Conservation (phyloP, 1,140 invertebrate genomes). For the Hestina assimilis region DNA sequence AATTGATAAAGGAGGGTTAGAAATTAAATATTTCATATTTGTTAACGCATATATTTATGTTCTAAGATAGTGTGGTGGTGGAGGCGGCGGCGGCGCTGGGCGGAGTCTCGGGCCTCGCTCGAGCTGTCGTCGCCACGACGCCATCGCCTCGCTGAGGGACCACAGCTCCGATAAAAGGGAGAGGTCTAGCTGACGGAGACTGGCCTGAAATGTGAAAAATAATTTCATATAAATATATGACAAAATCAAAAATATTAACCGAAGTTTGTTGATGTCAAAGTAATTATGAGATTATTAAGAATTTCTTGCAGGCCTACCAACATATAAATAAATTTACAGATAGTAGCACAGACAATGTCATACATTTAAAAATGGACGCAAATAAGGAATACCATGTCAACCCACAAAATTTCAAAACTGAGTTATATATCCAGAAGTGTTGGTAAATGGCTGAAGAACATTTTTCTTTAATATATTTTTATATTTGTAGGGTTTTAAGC, state of each 20-base stretch:
- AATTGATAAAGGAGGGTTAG: not conserved
- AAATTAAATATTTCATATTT: slow-evolving; percentile 14
- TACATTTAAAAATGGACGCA: too few species aligned
- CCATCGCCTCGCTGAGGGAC: slow-evolving; percentile 92
- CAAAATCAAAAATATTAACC: not conserved
- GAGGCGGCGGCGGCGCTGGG: slow-evolving; percentile 70
- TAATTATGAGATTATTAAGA: too few species aligned
- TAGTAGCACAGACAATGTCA: too few species aligned
- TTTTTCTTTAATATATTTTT: too few species aligned
- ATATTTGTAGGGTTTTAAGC: too few species aligned
- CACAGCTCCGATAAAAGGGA: slow-evolving; percentile 91
- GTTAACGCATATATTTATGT: slow-evolving; percentile 39
- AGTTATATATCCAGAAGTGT: too few species aligned
- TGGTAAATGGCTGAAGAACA: too few species aligned
- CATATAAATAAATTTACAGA: too few species aligned
- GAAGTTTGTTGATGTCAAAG: too few species aligned
- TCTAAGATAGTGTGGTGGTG: slow-evolving; percentile 64
- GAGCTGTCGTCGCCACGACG: slow-evolving; percentile 85
- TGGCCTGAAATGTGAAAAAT: slow-evolving; percentile 82
- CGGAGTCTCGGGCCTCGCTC: slow-evolving; percentile 61
- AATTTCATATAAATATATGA: not conserved
- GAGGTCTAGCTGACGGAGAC: slow-evolving; percentile 89
- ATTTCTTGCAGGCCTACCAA: too few species aligned
- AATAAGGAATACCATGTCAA: too few species aligned
- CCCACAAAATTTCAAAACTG: too few species aligned